Conservation (phyloP, 53 echinoderm and acorn worm species). For the Hippasteria phrygiana region DNA sequence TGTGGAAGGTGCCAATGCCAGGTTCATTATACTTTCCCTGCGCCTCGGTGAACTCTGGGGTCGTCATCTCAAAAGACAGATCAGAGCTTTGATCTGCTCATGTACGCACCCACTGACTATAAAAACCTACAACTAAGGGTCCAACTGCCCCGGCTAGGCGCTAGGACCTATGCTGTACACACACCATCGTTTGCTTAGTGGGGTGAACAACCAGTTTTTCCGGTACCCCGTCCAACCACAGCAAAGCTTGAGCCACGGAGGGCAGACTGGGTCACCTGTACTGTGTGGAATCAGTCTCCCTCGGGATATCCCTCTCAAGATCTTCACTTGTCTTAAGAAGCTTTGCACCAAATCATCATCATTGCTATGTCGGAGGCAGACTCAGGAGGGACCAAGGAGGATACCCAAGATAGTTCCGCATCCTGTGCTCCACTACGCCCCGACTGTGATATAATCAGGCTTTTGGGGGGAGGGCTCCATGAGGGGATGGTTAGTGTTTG, state of each 20-base stretch:
- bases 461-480: conserved; percentile 2
- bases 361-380: conserved; percentile 24
- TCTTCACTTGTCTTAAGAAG: conserved; percentile 62
- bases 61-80: conserved; percentile 53
- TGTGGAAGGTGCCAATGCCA: conserved; percentile 74
- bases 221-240: conserved; percentile 12
- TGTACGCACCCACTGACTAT: conserved; percentile 56
- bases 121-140: conserved; percentile 47
- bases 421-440: conserved; percentile 22
- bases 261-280: conserved; percentile 54
- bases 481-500: conserved; percentile 22
- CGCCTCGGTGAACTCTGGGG: conserved; percentile 73
- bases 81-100: conserved; percentile 45
- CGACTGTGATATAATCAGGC: conserved; percentile 50
- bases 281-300: conserved; percentile 45
- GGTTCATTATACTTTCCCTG: conserved; percentile 86
- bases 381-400: conserved; percentile 2
- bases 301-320: conserved; percentile 31
- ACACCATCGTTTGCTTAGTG: conserved; percentile 55
- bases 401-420: conserved; percentile 40
- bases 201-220: conserved; percentile 48
- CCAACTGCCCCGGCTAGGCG: conserved; percentile 9
- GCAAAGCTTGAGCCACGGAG: conserved; percentile 17
- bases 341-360: conserved; percentile 67
- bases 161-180: background rate